Percentiles rank a stretch among this genome's conserved stretches.
phyloP scores from a whole-genome alignment of 2,888 invertebrate species.

The Phortica magna region DNA sequence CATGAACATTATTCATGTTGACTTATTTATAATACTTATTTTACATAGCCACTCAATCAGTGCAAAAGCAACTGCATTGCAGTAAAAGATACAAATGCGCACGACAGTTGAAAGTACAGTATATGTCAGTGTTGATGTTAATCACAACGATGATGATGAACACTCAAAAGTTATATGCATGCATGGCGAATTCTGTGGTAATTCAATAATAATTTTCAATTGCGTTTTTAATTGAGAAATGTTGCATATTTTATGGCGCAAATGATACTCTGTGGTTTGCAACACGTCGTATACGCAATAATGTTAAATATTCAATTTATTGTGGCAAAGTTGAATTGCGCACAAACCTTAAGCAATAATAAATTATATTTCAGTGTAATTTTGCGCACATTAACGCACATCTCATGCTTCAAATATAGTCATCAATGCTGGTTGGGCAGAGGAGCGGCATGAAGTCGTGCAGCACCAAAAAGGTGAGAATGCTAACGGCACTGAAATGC shows the following conservation, averaged over 20 bases:
- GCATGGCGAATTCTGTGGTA: background rate
- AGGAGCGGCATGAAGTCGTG: background rate
- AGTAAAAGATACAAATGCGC: background rate
- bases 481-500: conserved; percentile 3
- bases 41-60: background rate
- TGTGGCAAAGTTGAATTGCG: conserved; percentile 5
- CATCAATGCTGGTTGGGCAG: background rate
- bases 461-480: background rate
- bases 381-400: background rate
- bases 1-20: background rate
- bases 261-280: conserved; percentile 21
- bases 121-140: background rate
- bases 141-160: background rate
- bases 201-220: conserved; percentile 9
- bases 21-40: background rate
- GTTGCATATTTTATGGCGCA: conserved; percentile 23
- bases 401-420: background rate
- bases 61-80: background rate
- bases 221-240: conserved; percentile 23
- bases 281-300: background rate
- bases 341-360: background rate
- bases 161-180: background rate
- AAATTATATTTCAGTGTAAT: background rate
- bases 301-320: background rate
- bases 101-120: background rate